These are phyloP conservation scores for Melipona bicolor DNA, from an alignment of 2,888 invertebrate species.

Conservation along the genomic window DNA sequence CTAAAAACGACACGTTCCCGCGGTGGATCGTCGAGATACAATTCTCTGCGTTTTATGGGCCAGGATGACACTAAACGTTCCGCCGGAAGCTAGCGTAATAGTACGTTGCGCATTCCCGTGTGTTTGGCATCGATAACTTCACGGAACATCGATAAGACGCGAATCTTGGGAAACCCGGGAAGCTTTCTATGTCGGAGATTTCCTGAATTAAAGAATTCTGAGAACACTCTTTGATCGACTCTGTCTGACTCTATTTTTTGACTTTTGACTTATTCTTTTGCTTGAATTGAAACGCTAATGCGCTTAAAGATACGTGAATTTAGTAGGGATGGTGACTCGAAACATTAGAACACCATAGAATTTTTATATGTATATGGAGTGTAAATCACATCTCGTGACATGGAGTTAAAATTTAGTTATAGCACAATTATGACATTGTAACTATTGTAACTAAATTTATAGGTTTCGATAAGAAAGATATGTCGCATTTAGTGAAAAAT, in stretches of 20 bases:
- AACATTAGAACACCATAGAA: too few relatives aligned
- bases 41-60: constrained; percentile 55
- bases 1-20: constrained; percentile 39
- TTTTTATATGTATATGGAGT: too few relatives aligned
- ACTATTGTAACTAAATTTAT: too few relatives aligned
- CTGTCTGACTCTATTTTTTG: not conserved
- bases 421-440: too few relatives aligned
- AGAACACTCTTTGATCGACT: constrained; percentile 4
- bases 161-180: not conserved
- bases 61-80: constrained; percentile 24
- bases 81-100: constrained; percentile 44
- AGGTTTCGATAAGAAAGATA: too few relatives aligned
- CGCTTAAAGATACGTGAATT: not conserved
- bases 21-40: constrained; percentile 34
- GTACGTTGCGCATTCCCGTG: constrained; percentile 15
- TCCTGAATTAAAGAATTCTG: constrained; percentile 14
- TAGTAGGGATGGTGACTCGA: not conserved
- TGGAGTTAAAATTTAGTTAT: too few relatives aligned
- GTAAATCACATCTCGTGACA: too few relatives aligned
- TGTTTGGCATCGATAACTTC: constrained; percentile 38
- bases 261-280: not conserved
- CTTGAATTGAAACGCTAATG: not conserved
- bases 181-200: not conserved
- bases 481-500: too few relatives aligned
- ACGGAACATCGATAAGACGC: constrained; percentile 24